Percentiles rank a stretch among this genome's conserved stretches.
Conservation (phyloP, 2,113 vertebrate species). For the Lophius piscatorius region DNA sequence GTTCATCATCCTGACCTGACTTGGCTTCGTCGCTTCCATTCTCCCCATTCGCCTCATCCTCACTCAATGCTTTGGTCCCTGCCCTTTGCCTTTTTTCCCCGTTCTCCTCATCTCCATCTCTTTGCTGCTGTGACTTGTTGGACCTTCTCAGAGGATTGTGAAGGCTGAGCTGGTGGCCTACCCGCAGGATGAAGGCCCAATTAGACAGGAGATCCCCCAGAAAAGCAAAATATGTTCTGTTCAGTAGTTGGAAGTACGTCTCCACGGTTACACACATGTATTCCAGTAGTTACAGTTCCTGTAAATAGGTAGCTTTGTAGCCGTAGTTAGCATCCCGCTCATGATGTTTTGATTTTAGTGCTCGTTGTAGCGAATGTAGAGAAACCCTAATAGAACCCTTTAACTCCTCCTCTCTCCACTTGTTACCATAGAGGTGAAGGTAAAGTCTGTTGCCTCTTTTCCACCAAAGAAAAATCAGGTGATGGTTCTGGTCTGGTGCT, state of each 20-base stretch:
- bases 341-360: neutral
- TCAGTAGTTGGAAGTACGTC: constrained; percentile 86
- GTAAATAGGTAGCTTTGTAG: constrained; percentile 11
- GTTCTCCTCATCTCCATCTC: constrained; percentile 40
- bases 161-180: constrained; percentile 96
- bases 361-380: constrained; percentile 18
- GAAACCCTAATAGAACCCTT: constrained; percentile 7
- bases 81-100: constrained; percentile 13
- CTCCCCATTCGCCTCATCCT: neutral
- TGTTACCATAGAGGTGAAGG: too few relatives aligned
- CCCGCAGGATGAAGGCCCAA: constrained; percentile 87
- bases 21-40: constrained; percentile 2
- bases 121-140: constrained; percentile 17
- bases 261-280: constrained; percentile 11
- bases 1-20: neutral
- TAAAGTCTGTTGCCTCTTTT: neutral
- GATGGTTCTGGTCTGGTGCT: too few relatives aligned
- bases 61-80: constrained; percentile 5
- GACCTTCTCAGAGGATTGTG: constrained; percentile 87
- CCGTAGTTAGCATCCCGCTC: constrained; percentile 1
- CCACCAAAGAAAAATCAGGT: too few relatives aligned
- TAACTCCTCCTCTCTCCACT: neutral
- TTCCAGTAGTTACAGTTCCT: constrained; percentile 3
- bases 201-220: constrained; percentile 78
- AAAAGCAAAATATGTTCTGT: constrained; percentile 94